These are phyloP conservation scores for Bilobella aurantiaca DNA, from an alignment of 1,140 invertebrate species.

Conservation along the genomic window DNA sequence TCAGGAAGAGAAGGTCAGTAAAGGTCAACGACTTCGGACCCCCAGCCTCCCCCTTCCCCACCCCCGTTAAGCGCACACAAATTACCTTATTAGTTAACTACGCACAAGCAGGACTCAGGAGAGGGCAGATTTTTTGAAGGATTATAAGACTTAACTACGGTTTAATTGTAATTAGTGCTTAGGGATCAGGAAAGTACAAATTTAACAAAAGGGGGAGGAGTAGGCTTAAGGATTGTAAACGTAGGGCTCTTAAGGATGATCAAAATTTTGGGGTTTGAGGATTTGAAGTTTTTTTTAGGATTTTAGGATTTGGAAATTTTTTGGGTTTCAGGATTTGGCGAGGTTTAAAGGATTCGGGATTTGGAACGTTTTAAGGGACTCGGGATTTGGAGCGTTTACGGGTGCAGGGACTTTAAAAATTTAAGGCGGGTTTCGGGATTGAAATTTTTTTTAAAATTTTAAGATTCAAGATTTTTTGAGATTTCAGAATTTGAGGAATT, in stretches of 20 bases:
- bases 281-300: background rate
- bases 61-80: background rate
- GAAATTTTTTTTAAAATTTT: no score
- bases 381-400: no score
- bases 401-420: no score
- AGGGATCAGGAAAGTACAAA: background rate
- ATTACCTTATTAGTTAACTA: background rate
- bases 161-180: background rate
- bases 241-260: no score
- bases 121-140: background rate
- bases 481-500: no score
- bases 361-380: no score
- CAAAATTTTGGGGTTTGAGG: background rate
- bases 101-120: background rate
- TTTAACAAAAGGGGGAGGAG: background rate
- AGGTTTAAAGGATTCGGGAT: no score
- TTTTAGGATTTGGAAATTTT: no score
- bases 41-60: background rate
- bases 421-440: no score
- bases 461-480: no score
- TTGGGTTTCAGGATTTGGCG: no score
- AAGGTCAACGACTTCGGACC: background rate
- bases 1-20: background rate
- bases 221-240: background rate
- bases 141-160: background rate